A percentile compares a stretch with the other conserved stretches of the same genome.
These are phyloP conservation scores for Leuciscus waleckii DNA, from an alignment of 2,797 vertebrate genomes.

Conservation along the genomic window DNA sequence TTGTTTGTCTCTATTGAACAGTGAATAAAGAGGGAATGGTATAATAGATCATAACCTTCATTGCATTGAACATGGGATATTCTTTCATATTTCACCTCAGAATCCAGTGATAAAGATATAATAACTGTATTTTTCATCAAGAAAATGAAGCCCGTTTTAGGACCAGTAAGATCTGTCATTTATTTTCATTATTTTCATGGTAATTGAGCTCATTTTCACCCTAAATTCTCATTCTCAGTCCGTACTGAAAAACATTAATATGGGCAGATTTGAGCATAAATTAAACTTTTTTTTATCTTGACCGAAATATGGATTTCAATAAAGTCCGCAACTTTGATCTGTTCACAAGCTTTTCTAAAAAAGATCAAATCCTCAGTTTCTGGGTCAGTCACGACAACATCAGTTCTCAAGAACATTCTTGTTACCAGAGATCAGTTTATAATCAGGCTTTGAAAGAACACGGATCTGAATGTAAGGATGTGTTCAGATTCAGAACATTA, in stretches of 20 bases:
- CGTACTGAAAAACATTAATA: neutral
- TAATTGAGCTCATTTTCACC: neutral
- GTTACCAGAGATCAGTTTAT: neutral
- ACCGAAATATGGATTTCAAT: neutral
- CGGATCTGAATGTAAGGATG: neutral
- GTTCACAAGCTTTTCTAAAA: slow-evolving; percentile 3
- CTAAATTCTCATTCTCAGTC: neutral
- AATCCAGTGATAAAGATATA: neutral
- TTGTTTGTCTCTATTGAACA: neutral
- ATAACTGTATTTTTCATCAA: neutral
- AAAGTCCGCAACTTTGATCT: neutral
- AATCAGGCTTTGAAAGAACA: neutral
- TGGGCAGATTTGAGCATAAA: neutral
- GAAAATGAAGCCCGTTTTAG: neutral
- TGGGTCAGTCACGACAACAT: slow-evolving; percentile 18
- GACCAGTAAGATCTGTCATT: neutral
- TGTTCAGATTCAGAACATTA: neutral
- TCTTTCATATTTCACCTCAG: neutral
- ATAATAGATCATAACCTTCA: neutral
- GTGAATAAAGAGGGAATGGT: neutral
- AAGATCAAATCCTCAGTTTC: slow-evolving; percentile 11
- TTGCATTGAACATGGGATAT: neutral
- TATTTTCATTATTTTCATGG: neutral
- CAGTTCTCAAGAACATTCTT: neutral
- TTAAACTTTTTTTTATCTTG: neutral